These are phyloP conservation scores for Poeciliopsis presidionis DNA, from an alignment of 2,797 vertebrate species.

Conservation along the genomic window DNA sequence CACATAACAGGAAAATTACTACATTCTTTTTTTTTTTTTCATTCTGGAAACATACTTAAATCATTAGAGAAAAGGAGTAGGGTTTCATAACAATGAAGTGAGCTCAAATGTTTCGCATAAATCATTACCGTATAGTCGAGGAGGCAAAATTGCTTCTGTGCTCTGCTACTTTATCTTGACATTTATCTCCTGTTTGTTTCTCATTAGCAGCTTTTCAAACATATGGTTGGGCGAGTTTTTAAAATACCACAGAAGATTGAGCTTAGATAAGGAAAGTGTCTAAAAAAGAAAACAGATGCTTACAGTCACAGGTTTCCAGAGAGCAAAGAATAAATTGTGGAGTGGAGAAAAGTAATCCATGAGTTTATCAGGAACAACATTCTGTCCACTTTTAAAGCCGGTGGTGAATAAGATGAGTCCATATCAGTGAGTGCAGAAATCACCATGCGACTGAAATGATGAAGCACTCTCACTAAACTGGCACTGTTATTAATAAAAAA, in stretches of 20 bases:
- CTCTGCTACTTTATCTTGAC: constrained; percentile 14
- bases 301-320: constrained; percentile 11
- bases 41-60: neutral
- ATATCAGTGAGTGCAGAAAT: neutral
- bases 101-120: neutral
- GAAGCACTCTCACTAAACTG: constrained; percentile 15
- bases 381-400: neutral
- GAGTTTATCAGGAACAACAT: constrained; percentile 15
- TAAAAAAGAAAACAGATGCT: neutral
- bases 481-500: constrained; percentile 28
- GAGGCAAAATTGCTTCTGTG: neutral
- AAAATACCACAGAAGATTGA: neutral
- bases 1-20: neutral
- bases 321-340: neutral
- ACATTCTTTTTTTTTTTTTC: neutral
- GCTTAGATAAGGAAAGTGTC: neutral
- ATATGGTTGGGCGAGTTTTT: neutral
- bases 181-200: constrained; percentile 13
- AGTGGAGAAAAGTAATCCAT: constrained; percentile 10
- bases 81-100: constrained; percentile 2
- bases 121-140: neutral
- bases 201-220: neutral
- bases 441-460: constrained; percentile 4
- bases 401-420: neutral
- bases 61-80: neutral